Conservation (phyloP, 2,113 vertebrate genomes). For the Cricetomys ansorgei region DNA sequence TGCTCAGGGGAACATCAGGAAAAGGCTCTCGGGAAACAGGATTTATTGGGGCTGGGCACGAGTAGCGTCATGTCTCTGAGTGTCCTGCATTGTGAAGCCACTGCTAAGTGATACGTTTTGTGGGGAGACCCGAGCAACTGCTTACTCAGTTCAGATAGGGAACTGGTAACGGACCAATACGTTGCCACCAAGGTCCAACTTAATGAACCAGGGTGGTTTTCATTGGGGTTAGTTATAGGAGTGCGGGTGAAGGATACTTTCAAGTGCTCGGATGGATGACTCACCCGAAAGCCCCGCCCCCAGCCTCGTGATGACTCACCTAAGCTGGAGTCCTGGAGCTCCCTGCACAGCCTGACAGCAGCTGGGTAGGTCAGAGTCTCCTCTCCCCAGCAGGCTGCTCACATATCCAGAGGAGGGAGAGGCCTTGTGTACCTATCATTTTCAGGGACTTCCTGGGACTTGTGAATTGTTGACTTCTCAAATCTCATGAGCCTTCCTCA, state of each 20-base stretch:
- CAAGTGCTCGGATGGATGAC: neutral
- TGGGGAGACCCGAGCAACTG: neutral
- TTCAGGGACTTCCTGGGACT: neutral
- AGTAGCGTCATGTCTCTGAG: neutral
- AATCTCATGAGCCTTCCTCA: neutral
- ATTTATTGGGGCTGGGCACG: rapidly evolving
- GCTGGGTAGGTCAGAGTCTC: neutral
- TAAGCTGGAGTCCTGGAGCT: neutral
- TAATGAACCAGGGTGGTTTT: too few relatives aligned
- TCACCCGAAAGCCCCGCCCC: neutral
- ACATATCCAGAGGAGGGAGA: neutral
- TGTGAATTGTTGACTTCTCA: neutral
- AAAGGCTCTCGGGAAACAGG: neutral
- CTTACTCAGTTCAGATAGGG: neutral
- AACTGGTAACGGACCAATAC: neutral
- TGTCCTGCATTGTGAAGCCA: neutral
- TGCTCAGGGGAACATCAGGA: neutral
- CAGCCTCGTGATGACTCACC: too few relatives aligned
- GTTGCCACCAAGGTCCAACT: neutral
- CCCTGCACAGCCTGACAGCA: too few relatives aligned
- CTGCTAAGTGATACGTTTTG: neutral
- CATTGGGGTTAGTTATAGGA: neutral
- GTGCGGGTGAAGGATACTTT: neutral
- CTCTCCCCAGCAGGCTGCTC: neutral
- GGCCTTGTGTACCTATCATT: neutral